phyloP scores from a whole-genome alignment of 2,888 invertebrate species.

The Chironomus tentans region DNA sequence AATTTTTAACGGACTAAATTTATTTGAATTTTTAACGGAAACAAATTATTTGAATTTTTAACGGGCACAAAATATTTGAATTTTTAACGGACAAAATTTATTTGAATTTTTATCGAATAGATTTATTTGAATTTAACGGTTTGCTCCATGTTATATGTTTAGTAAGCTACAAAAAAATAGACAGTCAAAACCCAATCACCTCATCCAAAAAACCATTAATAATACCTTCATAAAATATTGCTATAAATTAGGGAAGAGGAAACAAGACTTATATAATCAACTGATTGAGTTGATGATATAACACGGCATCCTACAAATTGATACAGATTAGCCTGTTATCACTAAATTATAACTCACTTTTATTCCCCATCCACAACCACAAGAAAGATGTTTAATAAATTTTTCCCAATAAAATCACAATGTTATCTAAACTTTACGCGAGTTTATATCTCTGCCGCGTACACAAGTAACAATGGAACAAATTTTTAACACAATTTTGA shows the following conservation, averaged over 20 bases:
- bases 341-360: constrained; percentile 10
- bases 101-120: no score
- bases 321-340: constrained; percentile 21
- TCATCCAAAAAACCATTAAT: no score
- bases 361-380: neutral
- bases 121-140: no score
- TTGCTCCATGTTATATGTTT: no score
- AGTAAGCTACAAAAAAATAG: no score
- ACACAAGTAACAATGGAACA: neutral
- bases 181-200: no score
- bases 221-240: neutral
- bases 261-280: neutral
- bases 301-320: constrained; percentile 8
- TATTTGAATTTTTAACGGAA: neutral
- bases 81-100: no score
- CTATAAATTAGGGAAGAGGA: neutral
- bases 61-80: neutral
- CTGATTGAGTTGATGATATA: constrained; percentile 21
- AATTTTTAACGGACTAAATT: no score
- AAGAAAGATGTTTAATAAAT: neutral
- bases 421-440: neutral
- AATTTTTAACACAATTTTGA: neutral
- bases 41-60: no score
- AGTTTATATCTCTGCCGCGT: neutral
- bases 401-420: neutral